Conservation (phyloP, 1,140 invertebrate genomes). For the Anastrepha obliqua region DNA sequence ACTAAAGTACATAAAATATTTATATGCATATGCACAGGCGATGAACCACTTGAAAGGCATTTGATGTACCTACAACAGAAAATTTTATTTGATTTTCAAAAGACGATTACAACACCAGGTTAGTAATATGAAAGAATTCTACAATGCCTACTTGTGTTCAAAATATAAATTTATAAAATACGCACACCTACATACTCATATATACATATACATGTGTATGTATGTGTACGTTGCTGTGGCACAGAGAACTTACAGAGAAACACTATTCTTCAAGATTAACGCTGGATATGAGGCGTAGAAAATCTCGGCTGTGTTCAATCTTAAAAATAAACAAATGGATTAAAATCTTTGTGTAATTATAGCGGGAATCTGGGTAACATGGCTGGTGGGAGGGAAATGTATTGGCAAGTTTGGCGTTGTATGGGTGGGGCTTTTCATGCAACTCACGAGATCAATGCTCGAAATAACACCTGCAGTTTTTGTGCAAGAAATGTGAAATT, state of each 20-base stretch:
- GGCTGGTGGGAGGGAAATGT: background rate
- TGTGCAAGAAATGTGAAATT: too few species aligned
- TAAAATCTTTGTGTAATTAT: background rate
- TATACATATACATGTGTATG: too few species aligned
- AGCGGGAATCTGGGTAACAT: background rate
- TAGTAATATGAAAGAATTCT: conserved; percentile 34
- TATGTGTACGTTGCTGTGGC: too few species aligned
- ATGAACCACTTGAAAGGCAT: conserved; percentile 4
- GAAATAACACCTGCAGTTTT: too few species aligned
- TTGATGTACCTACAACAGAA: background rate
- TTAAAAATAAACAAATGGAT: conserved; percentile 44
- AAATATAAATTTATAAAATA: too few species aligned
- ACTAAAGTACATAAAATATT: background rate
- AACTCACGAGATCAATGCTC: too few species aligned
- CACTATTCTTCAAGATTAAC: conserved; percentile 8
- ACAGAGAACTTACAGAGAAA: background rate
- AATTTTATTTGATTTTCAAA: conserved; percentile 42
- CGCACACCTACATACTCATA: too few species aligned
- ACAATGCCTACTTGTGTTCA: background rate
- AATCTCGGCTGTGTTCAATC: conserved; percentile 19
- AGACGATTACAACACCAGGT: conserved; percentile 31
- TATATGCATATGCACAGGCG: background rate
- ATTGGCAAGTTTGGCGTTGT: background rate
- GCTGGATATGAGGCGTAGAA: background rate
- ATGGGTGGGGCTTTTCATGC: background rate